Base-by-base conservation (phyloP, 2,888 invertebrate species). In the Cantharis nigra region DNA sequence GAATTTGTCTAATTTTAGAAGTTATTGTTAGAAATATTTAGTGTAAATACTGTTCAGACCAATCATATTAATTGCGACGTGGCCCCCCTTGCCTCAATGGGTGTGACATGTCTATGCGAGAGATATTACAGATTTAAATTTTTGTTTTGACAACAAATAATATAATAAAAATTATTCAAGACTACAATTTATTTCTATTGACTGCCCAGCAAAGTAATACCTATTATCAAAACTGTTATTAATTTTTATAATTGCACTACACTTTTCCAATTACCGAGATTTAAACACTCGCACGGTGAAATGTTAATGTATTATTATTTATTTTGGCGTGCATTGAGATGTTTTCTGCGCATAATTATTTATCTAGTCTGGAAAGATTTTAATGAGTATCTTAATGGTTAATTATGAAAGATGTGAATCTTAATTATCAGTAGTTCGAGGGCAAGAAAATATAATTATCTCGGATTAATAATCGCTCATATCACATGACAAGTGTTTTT, bases 361-460 rank as follows among this genome's bases (percentile, higher is more conserved):
- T 64, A 71, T 71, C 77, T 82, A 69, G 71, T 70, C 72, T 20
- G 16, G 70, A 67, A 71, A 28, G 76, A 76, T 74, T 79, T 78
- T 79, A 79, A 81, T 79, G 74, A 80, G 81, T 79, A 81, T 81
- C 79, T 78, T 80, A 81, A 79, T 81, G 79, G 74, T 78, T 80
- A 79, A 80, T 81, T 79, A 78, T 81, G 79, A 79, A 79, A 81
- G 81, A 81, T 81, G 80, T 81, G 75, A 79, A 81, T 81, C 81
- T 81, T 81, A 81, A 81, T 81, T 80, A 80, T 84, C 83, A 81
- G 81, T 80, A 82, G 83, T 83, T 82, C 80, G 83, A 83, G 83
- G 83, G 83, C 83, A 84, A 84, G 84, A 85, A 85, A 85, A 85
- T 84, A 84, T 83, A 82, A 82, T 82, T 84, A 82, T 84, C 85